phyloP scores from a whole-genome alignment of 2,888 invertebrate species.

The Agrochola macilenta region DNA sequence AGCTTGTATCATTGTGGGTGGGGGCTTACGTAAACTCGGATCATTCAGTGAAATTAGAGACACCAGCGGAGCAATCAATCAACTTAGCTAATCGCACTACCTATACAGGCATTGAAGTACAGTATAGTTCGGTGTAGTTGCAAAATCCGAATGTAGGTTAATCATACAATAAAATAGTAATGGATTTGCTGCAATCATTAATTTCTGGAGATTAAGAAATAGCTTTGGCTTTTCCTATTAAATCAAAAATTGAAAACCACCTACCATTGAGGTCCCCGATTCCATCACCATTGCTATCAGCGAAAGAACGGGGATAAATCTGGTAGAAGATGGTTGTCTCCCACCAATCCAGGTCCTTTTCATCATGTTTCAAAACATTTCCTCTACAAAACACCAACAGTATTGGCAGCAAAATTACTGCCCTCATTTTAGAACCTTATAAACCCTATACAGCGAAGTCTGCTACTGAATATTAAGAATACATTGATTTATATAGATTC shows the following conservation, averaged over 20 bases:
- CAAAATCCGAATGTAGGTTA: background rate
- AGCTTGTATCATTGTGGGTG: constrained; percentile 11
- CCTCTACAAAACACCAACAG: constrained; percentile 72
- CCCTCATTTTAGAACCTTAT: constrained; percentile 72
- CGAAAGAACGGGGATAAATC: constrained; percentile 94
- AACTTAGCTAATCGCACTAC: background rate
- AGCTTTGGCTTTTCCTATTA: background rate
- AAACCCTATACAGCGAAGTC: background rate
- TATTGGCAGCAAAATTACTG: constrained; percentile 72
- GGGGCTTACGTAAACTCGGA: constrained; percentile 20
- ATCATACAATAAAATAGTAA: background rate
- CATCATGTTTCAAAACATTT: constrained; percentile 68
- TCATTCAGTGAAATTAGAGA: constrained; percentile 17
- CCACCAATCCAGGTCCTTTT: constrained; percentile 92
- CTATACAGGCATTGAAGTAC: background rate
- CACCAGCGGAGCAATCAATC: constrained; percentile 15
- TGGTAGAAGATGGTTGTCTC: constrained; percentile 94
- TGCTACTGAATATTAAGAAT: constrained; percentile 49
- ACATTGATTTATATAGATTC: constrained; percentile 66
- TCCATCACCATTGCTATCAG: constrained; percentile 94
- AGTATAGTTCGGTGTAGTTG: background rate
- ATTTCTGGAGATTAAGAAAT: background rate
- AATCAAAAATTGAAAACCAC: constrained; percentile 15
- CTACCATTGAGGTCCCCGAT: constrained; percentile 91
- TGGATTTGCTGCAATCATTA: background rate